Conservation (phyloP, 1,140 invertebrate species). For the Orius insidiosus region DNA sequence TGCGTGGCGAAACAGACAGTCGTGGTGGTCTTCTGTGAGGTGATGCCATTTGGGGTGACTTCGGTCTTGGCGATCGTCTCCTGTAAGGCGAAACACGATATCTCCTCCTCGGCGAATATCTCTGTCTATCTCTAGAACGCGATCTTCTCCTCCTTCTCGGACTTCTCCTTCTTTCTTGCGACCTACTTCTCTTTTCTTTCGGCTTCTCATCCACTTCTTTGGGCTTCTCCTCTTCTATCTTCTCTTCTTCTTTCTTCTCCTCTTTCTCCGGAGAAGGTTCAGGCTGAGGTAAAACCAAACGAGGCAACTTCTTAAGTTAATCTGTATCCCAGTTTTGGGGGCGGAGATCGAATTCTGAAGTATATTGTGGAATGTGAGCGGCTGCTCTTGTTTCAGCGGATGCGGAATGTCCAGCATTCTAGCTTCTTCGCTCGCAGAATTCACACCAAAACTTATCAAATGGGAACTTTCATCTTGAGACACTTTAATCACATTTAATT, state of each 20-base stretch:
- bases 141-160: neutral
- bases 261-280: neutral
- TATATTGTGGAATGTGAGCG: constrained; percentile 10
- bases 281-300: neutral
- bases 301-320: no score
- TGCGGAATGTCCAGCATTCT: constrained; percentile 14
- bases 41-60: neutral
- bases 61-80: neutral
- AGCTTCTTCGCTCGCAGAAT: constrained; percentile 13
- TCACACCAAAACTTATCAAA: constrained; percentile 13
- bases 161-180: neutral
- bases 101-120: constrained; percentile 1
- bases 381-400: constrained; percentile 6
- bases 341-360: constrained; percentile 4
- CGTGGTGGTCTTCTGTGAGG: neutral
- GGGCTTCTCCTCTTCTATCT: neutral
- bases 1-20: neutral
- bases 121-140: constrained; percentile 5
- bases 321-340: neutral
- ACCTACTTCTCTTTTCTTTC: neutral
- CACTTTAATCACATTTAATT: neutral
- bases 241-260: neutral
- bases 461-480: constrained; percentile 10
- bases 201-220: neutral
- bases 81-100: neutral